Evolutionary conservation across 2,888 invertebrate species (phyloP), one percentile per base, ranked within the genome.

Genomic region (Nyleta sp.): DNA sequence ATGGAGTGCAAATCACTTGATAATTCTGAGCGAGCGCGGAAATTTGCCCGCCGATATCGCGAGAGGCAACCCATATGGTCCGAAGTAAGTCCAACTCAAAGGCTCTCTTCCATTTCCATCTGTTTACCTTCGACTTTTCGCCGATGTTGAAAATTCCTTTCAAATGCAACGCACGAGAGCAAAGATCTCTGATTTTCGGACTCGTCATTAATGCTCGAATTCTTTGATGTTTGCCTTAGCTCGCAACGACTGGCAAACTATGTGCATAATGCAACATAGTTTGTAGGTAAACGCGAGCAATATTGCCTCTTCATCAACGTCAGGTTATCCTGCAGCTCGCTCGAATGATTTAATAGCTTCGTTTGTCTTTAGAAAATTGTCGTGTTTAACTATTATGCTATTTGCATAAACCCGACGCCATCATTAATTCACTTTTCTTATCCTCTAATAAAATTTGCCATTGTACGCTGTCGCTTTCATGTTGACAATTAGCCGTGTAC

Each of bases 141-240:
- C 44, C 28, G 3, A 46, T 35, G 60, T 38, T 17, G 48, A 33
- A 50, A 52, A 68, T 59, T 42, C 60, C 55, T 55, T 75, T 68
- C 53, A 68, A 68, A 67, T 24, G 46, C 52, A 35, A 35, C 46
- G 50, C 52, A 46, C 42, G 10, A 22, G 60, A 46, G 62, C 46
- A 62, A 75, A 64, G 62, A 75, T 75, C 53, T 33, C 22, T 33
- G 68, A 75, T 75, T 75, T 75, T 68, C 68, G 46, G 68, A 68
- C 62, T 62, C 75, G 62, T 75, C 75, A 68, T 75, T 75, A 75
- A 68, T 75, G 38, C 68, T 67, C 31, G 62, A 67, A 48, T 75
- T 75, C 70, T 76, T 70, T 76, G 50, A 70, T 76, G 64, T 76
- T 76, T 71, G 65, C 70, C 31, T 59, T 76, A 31, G 40, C 53